These are phyloP conservation scores for Athalia cordata DNA, from an alignment of 2,888 invertebrate species.

Conservation along the genomic window DNA sequence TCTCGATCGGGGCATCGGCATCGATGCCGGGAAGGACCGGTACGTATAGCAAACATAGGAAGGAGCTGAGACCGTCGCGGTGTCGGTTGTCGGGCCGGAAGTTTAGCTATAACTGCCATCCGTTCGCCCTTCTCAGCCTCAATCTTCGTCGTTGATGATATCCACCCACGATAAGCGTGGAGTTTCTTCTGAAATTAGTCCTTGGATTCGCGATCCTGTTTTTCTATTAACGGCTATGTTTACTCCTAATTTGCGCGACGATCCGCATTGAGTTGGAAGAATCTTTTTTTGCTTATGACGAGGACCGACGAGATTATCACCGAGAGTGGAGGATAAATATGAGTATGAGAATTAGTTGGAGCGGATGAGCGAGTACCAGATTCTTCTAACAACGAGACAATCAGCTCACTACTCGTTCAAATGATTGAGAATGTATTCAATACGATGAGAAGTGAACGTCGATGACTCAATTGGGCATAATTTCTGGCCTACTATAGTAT, in stretches of 20 bases:
- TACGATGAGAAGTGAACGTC: constrained; percentile 23
- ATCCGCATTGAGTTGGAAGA: not conserved
- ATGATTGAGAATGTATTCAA: not conserved
- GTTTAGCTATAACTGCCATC: constrained; percentile 67
- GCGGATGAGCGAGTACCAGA: not conserved
- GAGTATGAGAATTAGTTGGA: not conserved
- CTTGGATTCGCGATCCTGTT: constrained; percentile 10
- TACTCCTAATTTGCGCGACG: constrained; percentile 8
- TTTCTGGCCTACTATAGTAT: constrained; percentile 9
- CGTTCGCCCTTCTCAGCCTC: constrained; percentile 55
- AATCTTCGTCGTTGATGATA: constrained; percentile 50
- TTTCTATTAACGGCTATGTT: not conserved
- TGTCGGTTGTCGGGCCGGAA: constrained; percentile 65
- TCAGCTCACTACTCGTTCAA: not conserved
- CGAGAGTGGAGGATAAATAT: too few relatives aligned
- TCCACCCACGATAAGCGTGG: constrained; percentile 10
- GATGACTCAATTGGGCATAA: constrained; percentile 37
- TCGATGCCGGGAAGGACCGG: too few relatives aligned
- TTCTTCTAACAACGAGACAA: not conserved
- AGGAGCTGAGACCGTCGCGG: constrained; percentile 39
- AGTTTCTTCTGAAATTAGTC: not conserved
- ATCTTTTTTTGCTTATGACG: not conserved
- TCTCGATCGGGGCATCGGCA: too few relatives aligned
- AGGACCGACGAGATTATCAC: too few relatives aligned
- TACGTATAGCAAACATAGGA: constrained; percentile 48